These are phyloP conservation scores for Trisateles emortualis DNA, from an alignment of 2,888 invertebrate species.

Conservation along the genomic window DNA sequence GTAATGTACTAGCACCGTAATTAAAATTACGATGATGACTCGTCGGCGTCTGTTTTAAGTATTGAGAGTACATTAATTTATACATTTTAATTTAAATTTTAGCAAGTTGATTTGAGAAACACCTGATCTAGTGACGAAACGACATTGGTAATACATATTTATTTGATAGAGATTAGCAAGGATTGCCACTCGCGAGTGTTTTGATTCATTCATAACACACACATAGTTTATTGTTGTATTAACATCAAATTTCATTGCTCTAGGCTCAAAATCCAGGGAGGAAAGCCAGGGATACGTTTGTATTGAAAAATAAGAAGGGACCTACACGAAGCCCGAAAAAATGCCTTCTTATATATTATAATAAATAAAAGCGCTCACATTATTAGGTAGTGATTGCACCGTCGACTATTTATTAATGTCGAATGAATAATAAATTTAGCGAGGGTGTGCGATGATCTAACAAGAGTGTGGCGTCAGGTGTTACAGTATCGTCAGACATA, in stretches of 20 bases:
- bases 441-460: constrained; percentile 26
- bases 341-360: too few species aligned
- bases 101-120: not conserved
- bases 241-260: too few species aligned
- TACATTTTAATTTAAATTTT: constrained; percentile 18
- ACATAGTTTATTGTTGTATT: too few species aligned
- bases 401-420: not conserved
- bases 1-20: constrained; percentile 69
- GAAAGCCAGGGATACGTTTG: too few species aligned
- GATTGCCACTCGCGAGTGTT: too few species aligned
- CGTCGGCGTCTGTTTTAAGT: constrained; percentile 76
- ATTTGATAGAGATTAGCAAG: too few species aligned
- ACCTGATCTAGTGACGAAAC: not conserved
- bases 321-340: too few species aligned
- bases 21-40: constrained; percentile 80
- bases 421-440: not conserved
- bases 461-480: constrained; percentile 24
- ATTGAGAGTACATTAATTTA: constrained; percentile 29
- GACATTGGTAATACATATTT: not conserved
- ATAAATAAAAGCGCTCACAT: too few species aligned
- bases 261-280: too few species aligned
- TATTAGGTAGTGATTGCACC: too few species aligned
- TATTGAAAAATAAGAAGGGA: too few species aligned
- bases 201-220: too few species aligned
- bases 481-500: constrained; percentile 52